Conservation (phyloP, 2,797 vertebrate genomes). For the Danio jaintianensis region DNA sequence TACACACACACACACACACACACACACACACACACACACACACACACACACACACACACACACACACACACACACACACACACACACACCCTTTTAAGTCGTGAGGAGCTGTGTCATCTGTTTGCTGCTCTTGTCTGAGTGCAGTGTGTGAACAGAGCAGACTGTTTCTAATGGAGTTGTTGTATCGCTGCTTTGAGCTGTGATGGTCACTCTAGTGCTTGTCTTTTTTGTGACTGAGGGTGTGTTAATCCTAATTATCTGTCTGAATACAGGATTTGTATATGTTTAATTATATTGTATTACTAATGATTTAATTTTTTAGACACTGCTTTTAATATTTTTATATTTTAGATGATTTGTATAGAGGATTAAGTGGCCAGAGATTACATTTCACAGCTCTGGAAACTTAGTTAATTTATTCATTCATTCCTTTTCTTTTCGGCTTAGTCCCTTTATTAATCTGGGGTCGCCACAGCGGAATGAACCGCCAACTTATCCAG, state of each 20-base stretch:
- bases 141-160: background rate
- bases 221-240: background rate
- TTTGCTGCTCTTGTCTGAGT: conserved; percentile 28
- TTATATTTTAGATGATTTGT: too few species aligned
- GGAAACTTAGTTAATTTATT: too few species aligned
- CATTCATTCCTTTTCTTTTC: too few species aligned
- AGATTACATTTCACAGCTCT: too few species aligned
- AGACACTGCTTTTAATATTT: too few species aligned
- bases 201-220: background rate
- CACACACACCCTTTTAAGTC: conserved; percentile 44
- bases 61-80: too few species aligned
- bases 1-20: background rate
- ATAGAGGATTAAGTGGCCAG: too few species aligned
- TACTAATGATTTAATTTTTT: background rate
- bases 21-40: conserved; percentile 6
- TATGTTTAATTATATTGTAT: background rate
- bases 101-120: conserved; percentile 30
- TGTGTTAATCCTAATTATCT: background rate
- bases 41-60: too few species aligned
- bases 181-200: background rate
- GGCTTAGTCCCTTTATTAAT: too few species aligned
- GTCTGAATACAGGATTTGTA: background rate
- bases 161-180: background rate
- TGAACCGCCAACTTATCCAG: too few species aligned
- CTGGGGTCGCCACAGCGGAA: too few species aligned